A percentile compares a stretch with the other conserved stretches of the same genome.
Conservation (phyloP, 2,888 invertebrate genomes). For the Boloria euphrosyne region DNA sequence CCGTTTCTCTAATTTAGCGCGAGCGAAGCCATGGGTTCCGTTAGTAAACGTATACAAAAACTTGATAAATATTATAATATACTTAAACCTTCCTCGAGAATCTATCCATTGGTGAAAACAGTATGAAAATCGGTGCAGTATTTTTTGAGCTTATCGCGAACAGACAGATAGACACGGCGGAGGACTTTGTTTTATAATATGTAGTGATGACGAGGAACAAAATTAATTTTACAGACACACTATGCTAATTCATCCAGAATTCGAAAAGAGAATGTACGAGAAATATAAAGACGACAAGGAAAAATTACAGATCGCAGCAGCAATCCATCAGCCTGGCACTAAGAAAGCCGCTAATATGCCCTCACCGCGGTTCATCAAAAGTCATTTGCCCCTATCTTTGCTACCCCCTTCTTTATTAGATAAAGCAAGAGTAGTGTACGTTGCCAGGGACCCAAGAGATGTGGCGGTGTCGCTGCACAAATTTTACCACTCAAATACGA, state of each 20-base stretch:
- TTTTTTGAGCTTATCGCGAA: too few relatives aligned
- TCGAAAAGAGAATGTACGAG: slow-evolving; percentile 23
- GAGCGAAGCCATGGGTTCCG: too few relatives aligned
- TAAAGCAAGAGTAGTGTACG: slow-evolving; percentile 84
- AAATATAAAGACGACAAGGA: slow-evolving; percentile 22
- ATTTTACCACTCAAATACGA: slow-evolving; percentile 79
- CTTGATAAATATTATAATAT: too few relatives aligned
- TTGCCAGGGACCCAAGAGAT: slow-evolving; percentile 91
- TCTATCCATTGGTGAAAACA: too few relatives aligned
- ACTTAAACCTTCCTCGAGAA: too few relatives aligned
- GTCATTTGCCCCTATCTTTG: slow-evolving; percentile 86
- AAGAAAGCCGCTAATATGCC: slow-evolving; percentile 48
- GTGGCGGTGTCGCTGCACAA: slow-evolving; percentile 89
- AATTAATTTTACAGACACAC: slow-evolving; percentile 23
- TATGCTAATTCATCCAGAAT: slow-evolving; percentile 28
- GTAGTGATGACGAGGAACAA: too few relatives aligned
- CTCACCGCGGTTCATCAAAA: slow-evolving; percentile 57
- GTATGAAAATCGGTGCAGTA: too few relatives aligned
- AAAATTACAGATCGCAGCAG: slow-evolving; percentile 16
- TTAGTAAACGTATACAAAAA: too few relatives aligned
- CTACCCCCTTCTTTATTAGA: slow-evolving; percentile 82
- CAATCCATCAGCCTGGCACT: slow-evolving; percentile 45
- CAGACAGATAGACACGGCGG: too few relatives aligned
- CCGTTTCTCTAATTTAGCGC: too few relatives aligned
- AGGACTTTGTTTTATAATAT: too few relatives aligned